Evolutionary conservation across 2,113 vertebrate genomes (phyloP), one percentile per base, ranked within the genome.

Genomic region (Catharus fuscescens): DNA sequence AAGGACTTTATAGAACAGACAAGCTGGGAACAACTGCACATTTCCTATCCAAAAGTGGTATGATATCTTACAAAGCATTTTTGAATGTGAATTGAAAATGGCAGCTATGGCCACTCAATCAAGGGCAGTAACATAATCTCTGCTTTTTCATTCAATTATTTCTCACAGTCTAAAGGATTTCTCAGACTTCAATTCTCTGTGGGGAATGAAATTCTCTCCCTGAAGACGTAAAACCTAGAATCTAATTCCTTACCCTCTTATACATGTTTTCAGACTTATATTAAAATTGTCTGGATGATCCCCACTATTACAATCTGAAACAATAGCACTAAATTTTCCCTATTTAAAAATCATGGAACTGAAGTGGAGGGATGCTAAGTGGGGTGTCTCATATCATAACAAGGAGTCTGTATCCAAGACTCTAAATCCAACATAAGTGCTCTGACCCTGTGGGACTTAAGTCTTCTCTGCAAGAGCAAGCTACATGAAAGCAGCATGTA

Each of bases 91-190:
- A 71, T 67, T 86, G 61, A 36, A 90, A 92, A 83, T 90, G 60
- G 44, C 47, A 78, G 52, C 12, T 61, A 70, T 16, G 28, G 40
- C 42, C 34, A 77, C 34, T 70, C 52, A 78, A 2, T 64, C 42
- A 90, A 78, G 44, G 29, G 21, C 14, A 80, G 67, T 72, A 88
- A 93, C 36, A 70, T 47, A 66, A 83, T 88, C 64, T 88, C 69
- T 83, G 62, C 31, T 73, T 89, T 92, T 95, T 77, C 71, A 42
- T 90, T 73, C 66, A 45, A 8, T 52, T 93, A 80, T 54, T 95
- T 95, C 71, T 89, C 54, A 67, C 72, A 66, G 34, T 56, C 59
- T 59, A 59, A 73, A 78, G 38, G n/a, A 88, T 76, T 92, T 86
- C 76, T 86, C 80, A 78, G 67, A 67, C 44, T 90, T 86, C 44